These are phyloP conservation scores for Strix aluco DNA, from an alignment of 2,113 vertebrate genomes.

Conservation along the genomic window DNA sequence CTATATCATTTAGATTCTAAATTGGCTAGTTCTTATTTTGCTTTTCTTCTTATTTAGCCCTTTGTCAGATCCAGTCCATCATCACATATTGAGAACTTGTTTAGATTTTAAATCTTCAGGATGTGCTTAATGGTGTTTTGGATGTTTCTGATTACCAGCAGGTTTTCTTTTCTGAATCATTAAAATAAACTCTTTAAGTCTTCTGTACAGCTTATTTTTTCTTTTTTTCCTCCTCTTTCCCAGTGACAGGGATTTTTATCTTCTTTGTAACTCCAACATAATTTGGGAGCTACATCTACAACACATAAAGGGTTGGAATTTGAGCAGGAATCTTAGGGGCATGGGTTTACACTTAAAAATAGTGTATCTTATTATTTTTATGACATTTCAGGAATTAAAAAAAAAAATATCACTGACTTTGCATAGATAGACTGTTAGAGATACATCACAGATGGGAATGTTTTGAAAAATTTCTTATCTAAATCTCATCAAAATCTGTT, in stretches of 20 bases:
- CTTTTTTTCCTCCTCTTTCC: neutral
- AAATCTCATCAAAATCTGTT: neutral
- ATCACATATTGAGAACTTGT: neutral
- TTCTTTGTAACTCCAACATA: neutral
- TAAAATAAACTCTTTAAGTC: neutral
- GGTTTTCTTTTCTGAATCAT: neutral
- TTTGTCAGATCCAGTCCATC: neutral
- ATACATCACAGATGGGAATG: neutral
- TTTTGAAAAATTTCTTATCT: neutral
- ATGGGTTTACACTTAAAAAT: neutral
- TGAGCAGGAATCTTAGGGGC: neutral
- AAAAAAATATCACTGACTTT: neutral
- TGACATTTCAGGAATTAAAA: neutral
- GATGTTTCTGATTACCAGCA: neutral
- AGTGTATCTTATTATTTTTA: neutral
- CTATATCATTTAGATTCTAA: neutral
- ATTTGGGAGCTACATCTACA: neutral
- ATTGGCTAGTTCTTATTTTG: neutral
- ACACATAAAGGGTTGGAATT: neutral
- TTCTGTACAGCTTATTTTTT: neutral
- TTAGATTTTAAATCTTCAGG: neutral
- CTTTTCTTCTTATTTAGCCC: neutral
- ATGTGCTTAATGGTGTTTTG: neutral
- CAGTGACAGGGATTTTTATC: accelerated
- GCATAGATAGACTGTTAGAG: neutral